phyloP scores from a whole-genome alignment of 2,113 vertebrate species.

The Lanius collurio region DNA sequence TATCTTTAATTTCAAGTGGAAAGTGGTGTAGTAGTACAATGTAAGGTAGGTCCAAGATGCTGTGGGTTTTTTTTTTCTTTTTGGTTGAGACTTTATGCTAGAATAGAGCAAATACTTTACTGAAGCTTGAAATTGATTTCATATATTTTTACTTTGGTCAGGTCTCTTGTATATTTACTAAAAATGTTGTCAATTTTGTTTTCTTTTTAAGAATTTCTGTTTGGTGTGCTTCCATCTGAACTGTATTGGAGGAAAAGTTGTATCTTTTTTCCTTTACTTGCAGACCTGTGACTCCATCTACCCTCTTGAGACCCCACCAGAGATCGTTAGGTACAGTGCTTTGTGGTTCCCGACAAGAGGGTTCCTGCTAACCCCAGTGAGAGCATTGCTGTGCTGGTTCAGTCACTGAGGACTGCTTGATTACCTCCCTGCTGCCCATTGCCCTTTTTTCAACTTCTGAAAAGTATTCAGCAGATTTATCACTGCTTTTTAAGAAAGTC shows the following conservation, averaged over 20 bases:
- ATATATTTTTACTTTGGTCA: not conserved
- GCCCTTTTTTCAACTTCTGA: not conserved
- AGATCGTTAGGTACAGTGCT: not conserved
- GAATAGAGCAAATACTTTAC: not conserved
- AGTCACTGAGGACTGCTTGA: not conserved
- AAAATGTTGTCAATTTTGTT: not conserved
- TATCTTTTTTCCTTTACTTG: not conserved
- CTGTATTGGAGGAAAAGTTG: not conserved
- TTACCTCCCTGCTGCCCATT: not conserved
- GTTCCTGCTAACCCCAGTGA: not conserved
- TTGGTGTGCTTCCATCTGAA: not conserved
- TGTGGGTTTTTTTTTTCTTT: not conserved
- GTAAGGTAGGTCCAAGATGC: not conserved
- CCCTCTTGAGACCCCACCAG: not conserved
- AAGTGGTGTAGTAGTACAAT: not conserved
- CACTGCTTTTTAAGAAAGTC: constrained; percentile 41
- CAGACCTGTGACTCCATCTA: not conserved
- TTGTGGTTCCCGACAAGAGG: not conserved
- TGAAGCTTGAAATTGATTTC: not conserved
- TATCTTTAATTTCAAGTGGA: not conserved
- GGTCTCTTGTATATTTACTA: not conserved
- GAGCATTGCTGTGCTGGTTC: not conserved
- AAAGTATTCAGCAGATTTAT: constrained; percentile 43
- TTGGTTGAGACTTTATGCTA: not conserved
- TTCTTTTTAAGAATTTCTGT: not conserved